Conservation (phyloP, 2,888 invertebrate species). For the Dichetophora obliterata region DNA sequence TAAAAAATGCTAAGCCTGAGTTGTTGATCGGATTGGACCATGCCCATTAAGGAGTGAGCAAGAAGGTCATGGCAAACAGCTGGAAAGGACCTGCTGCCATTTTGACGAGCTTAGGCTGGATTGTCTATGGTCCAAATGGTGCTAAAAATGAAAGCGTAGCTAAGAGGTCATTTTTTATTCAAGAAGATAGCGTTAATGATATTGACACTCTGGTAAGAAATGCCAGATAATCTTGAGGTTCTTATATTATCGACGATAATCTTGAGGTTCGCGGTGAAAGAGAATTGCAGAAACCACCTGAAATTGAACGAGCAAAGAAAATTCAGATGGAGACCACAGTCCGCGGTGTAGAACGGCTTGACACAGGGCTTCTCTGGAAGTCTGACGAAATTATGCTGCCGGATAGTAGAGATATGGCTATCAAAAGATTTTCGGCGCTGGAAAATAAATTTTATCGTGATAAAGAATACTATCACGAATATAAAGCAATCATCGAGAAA, state of each 20-base stretch:
- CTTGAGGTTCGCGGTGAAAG: too few relatives aligned
- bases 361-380: too few relatives aligned
- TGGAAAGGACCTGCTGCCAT: slow-evolving; percentile 15
- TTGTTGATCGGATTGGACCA: slow-evolving; percentile 40
- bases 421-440: too few relatives aligned
- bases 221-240: too few relatives aligned
- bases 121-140: neutral
- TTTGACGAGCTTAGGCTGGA: neutral
- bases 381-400: too few relatives aligned
- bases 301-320: neutral
- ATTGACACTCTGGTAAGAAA: neutral
- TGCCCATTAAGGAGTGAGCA: slow-evolving; percentile 32
- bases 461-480: too few relatives aligned
- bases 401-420: too few relatives aligned
- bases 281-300: neutral
- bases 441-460: too few relatives aligned
- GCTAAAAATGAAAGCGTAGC: neutral
- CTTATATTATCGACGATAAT: neutral
- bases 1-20: slow-evolving; percentile 31
- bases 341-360: neutral
- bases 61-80: slow-evolving; percentile 12
- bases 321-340: neutral
- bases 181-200: neutral
- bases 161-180: neutral
- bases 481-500: too few relatives aligned